phyloP scores from a whole-genome alignment of 2,888 invertebrate species.

The Gortyna flavago region DNA sequence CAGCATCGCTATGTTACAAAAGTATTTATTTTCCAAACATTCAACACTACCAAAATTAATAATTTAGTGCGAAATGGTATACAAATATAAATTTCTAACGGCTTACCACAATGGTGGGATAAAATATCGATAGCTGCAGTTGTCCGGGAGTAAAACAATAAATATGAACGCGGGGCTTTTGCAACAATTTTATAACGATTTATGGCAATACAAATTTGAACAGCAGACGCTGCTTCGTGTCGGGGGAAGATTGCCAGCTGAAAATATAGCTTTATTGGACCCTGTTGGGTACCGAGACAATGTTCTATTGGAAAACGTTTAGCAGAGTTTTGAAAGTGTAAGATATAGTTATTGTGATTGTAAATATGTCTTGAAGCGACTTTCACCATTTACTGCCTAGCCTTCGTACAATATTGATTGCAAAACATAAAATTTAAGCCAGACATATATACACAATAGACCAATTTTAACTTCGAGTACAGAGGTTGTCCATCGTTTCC shows the following conservation, averaged over 20 bases:
- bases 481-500: neutral
- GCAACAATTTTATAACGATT: conserved; percentile 78
- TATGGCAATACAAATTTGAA: conserved; percentile 81
- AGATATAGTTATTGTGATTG: conserved; percentile 48
- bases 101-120: conserved; percentile 61
- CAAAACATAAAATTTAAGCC: neutral
- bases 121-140: conserved; percentile 67
- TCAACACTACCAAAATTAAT: conserved; percentile 40
- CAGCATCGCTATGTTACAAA: conserved; percentile 2
- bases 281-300: conserved; percentile 29
- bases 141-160: conserved; percentile 70
- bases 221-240: conserved; percentile 67
- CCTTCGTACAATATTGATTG: conserved; percentile 8
- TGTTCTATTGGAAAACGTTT: conserved; percentile 52
- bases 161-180: conserved; percentile 65
- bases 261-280: conserved; percentile 56
- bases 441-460: neutral
- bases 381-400: neutral
- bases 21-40: conserved; percentile 30
- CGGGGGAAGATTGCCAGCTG: conserved; percentile 65
- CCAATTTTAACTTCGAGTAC: neutral
- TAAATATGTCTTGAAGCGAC: conserved; percentile 16
- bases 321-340: conserved; percentile 41
- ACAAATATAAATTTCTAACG: conserved; percentile 55
- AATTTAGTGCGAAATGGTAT: conserved; percentile 30